phyloP scores from a whole-genome alignment of 2,113 vertebrate genomes.

The Acrocephalus kingi region DNA sequence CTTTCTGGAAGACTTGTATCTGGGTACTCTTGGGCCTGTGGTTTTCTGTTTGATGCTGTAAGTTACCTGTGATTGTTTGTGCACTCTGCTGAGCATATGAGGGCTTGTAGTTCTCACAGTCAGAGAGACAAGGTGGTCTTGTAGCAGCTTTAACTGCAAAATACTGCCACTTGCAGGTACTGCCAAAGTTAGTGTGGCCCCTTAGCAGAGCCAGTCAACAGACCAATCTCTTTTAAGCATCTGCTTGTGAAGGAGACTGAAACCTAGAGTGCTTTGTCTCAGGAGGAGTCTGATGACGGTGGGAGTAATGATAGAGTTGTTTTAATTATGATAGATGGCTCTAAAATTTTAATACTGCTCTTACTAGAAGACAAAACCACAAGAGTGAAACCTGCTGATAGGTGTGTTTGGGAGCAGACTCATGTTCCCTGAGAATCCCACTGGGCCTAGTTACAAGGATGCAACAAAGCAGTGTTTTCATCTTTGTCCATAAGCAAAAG shows the following conservation, averaged over 20 bases:
- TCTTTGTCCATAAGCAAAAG: not conserved
- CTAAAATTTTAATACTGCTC: not conserved
- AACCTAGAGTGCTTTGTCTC: not conserved
- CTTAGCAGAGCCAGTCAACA: not conserved
- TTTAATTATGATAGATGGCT: not conserved
- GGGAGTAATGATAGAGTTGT: not conserved
- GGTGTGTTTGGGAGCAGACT: not conserved
- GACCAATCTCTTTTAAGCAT: not conserved
- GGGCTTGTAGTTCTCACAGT: not conserved
- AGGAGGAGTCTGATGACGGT: fast-evolving
- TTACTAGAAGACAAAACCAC: not conserved
- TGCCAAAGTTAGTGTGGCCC: not conserved
- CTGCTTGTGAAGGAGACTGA: not conserved
- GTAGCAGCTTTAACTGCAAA: not conserved
- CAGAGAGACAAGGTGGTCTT: not conserved
- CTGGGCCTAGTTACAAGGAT: not conserved
- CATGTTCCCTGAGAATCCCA: not conserved
- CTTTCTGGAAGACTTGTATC: not conserved
- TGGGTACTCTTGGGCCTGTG: not conserved
- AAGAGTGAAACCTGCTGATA: not conserved
- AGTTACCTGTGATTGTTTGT: not conserved
- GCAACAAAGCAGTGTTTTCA: not conserved
- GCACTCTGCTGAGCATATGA: not conserved
- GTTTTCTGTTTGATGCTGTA: not conserved
- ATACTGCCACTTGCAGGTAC: not conserved